Conservation (phyloP, 2,797 vertebrate species). For the Myripristis jacobus region DNA sequence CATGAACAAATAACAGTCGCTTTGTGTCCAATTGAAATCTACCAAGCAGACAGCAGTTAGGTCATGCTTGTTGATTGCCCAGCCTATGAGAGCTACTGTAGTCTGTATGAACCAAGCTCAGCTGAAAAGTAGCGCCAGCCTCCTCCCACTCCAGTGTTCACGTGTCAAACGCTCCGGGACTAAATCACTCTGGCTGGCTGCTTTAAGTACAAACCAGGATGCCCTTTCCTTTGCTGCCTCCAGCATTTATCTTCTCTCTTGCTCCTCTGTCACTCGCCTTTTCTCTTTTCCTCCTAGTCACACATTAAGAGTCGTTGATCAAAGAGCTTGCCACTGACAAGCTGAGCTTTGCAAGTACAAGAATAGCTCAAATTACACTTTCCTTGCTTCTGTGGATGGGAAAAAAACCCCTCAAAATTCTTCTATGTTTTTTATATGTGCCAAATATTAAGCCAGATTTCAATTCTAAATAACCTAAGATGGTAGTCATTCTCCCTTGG, state of each 20-base stretch:
- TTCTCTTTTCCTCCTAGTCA: not conserved
- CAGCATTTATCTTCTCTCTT: not conserved
- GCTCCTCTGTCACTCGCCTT: not conserved
- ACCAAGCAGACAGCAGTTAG: conserved; percentile 31
- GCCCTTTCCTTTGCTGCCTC: conserved; percentile 4
- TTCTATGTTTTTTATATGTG: not conserved
- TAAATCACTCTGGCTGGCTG: conserved; percentile 14
- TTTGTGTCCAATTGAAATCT: conserved; percentile 33
- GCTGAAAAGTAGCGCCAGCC: conserved; percentile 1
- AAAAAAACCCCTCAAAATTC: not conserved
- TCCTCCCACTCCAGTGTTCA: conserved; percentile 6
- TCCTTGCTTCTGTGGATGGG: not conserved
- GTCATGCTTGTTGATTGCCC: conserved; percentile 13
- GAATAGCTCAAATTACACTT: not conserved
- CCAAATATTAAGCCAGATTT: conserved; percentile 13
- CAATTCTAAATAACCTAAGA: conserved; percentile 22
- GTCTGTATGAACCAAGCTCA: conserved; percentile 15
- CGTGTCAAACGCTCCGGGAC: conserved; percentile 16
- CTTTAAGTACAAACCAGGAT: not conserved
- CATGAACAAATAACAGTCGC: not conserved
- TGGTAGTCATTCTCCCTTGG: conserved; percentile 40
- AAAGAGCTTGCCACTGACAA: conserved; percentile 6
- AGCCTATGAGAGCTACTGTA: not conserved
- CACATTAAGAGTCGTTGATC: not conserved
- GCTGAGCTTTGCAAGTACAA: not conserved